These are phyloP conservation scores for Pseudomyrmex gracilis DNA, from an alignment of 1,140 invertebrate genomes.

Conservation along the genomic window DNA sequence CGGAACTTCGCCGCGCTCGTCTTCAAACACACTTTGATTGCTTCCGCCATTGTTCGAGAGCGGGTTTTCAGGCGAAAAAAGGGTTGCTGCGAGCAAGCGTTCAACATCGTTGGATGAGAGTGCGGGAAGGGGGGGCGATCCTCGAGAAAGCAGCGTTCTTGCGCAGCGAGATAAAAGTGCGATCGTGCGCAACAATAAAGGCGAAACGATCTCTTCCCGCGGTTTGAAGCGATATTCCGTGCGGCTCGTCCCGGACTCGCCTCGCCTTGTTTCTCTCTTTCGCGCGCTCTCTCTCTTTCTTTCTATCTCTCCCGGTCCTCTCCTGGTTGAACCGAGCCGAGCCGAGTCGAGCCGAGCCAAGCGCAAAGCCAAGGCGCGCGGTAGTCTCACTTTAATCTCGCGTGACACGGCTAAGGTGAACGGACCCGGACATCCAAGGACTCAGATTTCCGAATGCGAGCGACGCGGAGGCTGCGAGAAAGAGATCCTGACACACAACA, in stretches of 20 bases:
- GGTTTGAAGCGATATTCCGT: conserved; percentile 37
- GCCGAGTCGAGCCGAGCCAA: conserved; percentile 12
- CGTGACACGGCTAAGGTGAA: conserved; percentile 63
- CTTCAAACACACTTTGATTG: not conserved
- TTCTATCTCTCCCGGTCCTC: too few species aligned
- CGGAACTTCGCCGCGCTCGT: not conserved
- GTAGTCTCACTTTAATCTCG: conserved; percentile 68
- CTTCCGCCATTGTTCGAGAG: conserved; percentile 42
- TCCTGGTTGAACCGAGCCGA: not conserved
- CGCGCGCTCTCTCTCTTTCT: not conserved
- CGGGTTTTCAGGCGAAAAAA: conserved; percentile 7
- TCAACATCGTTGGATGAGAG: conserved; percentile 40
- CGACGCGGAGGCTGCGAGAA: not conserved
- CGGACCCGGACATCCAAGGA: conserved; percentile 52
- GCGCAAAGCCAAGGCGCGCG: conserved; percentile 14
- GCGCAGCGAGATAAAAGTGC: conserved; percentile 27
- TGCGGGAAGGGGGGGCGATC: conserved; percentile 1
- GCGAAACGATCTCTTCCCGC: conserved; percentile 42
- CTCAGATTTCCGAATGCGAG: conserved; percentile 54
- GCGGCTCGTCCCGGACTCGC: conserved; percentile 23
- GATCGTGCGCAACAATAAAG: conserved; percentile 58
- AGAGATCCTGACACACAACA: not conserved
- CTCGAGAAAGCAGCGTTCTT: conserved; percentile 33
- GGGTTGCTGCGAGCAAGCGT: conserved; percentile 39
- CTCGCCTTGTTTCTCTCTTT: not conserved